Conservation (phyloP, 1,140 invertebrate genomes). For the Megalonaias nervosa region DNA sequence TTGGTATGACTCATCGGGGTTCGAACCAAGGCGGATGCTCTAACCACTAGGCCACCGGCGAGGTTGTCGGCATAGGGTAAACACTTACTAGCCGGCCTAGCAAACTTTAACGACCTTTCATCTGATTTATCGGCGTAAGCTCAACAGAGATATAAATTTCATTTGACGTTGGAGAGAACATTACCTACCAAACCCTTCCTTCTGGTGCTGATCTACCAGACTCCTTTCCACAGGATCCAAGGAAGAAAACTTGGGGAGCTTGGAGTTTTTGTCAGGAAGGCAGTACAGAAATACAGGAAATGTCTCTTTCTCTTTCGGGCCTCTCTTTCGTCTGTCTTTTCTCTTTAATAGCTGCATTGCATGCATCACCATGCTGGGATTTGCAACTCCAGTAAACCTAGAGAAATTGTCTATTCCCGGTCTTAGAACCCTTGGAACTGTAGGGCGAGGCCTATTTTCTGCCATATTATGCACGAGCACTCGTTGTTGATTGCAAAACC, state of each 20-base stretch:
- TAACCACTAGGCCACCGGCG: too few species aligned
- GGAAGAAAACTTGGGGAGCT: constrained; percentile 39
- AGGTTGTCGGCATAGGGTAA: too few species aligned
- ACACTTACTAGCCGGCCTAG: too few species aligned
- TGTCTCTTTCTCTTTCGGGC: constrained; percentile 41
- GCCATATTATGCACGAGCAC: neutral
- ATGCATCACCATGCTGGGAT: constrained; percentile 33
- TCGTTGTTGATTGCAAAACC: neutral
- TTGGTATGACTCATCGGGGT: too few species aligned
- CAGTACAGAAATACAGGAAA: constrained; percentile 40
- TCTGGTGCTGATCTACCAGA: constrained; percentile 34
- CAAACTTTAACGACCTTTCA: too few species aligned
- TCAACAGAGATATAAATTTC: neutral
- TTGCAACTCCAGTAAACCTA: constrained; percentile 30
- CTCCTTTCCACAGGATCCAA: constrained; percentile 34
- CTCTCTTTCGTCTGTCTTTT: constrained; percentile 40
- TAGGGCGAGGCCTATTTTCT: constrained; percentile 23
- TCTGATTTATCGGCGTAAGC: too few species aligned
- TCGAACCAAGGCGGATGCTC: too few species aligned
- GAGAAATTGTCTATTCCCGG: constrained; percentile 35
- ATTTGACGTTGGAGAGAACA: neutral
- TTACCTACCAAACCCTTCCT: constrained; percentile 35
- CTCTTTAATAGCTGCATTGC: constrained; percentile 32
- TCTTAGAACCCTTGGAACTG: constrained; percentile 15
- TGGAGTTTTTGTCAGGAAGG: constrained; percentile 39